Conservation (phyloP, 2,113 vertebrate genomes). For the Syngnathus typhle region DNA sequence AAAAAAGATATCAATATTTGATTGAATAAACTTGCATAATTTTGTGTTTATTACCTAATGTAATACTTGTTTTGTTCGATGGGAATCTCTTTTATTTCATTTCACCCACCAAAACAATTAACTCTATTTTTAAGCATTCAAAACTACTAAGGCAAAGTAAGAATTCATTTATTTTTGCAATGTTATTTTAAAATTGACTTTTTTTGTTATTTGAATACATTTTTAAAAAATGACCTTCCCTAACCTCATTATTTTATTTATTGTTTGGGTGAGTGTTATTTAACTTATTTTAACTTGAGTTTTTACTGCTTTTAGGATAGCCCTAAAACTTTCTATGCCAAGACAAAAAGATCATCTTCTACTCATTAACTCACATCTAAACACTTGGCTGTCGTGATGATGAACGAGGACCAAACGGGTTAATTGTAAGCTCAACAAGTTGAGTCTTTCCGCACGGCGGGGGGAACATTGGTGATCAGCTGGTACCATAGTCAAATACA, state of each 20-base stretch:
- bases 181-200: background rate
- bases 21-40: too few species aligned
- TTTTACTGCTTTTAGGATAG: too few species aligned
- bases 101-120: too few species aligned
- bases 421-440: constrained; percentile 7
- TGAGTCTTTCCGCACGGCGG: background rate
- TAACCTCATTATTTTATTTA: background rate
- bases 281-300: too few species aligned
- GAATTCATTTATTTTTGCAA: background rate
- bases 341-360: constrained; percentile 5
- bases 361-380: constrained; percentile 43
- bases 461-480: too few species aligned
- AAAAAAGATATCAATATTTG: background rate
- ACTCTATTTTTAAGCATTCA: background rate
- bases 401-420: constrained; percentile 21
- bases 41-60: too few species aligned
- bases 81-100: too few species aligned
- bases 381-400: constrained; percentile 24
- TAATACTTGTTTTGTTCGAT: too few species aligned
- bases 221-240: too few species aligned
- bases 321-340: too few species aligned
- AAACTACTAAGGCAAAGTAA: background rate
- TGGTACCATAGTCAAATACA: too few species aligned
- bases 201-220: too few species aligned
- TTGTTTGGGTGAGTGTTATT: background rate